A percentile compares a stretch with the other conserved stretches of the same genome.
Evolutionary conservation across 2,888 invertebrate genomes (phyloP).

Genomic region (Aethes cnicana): DNA sequence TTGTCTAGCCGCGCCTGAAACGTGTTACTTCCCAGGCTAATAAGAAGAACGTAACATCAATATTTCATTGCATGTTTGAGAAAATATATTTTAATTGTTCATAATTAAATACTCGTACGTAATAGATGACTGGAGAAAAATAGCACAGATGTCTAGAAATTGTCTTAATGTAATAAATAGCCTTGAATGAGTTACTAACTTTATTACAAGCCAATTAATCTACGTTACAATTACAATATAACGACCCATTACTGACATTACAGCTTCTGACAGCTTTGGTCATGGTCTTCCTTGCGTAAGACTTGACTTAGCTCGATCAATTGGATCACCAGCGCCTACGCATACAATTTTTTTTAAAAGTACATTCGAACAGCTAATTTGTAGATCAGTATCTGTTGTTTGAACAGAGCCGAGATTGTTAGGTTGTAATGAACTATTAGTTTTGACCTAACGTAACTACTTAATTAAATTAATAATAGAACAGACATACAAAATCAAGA

Average conservation of each 20-base stretch:
- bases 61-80: no score
- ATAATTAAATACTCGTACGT: no score
- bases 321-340: conserved; percentile 32
- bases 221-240: conserved; percentile 12
- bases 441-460: conserved; percentile 42
- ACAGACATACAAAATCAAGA: no score
- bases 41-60: no score
- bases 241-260: conserved; percentile 23
- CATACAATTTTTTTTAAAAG: conserved; percentile 34
- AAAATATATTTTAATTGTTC: no score
- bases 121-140: no score
- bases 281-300: conserved; percentile 28
- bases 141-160: neutral
- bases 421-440: conserved; percentile 45
- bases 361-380: conserved; percentile 56
- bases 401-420: conserved; percentile 37
- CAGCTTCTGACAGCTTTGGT: conserved; percentile 14
- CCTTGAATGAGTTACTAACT: conserved; percentile 13
- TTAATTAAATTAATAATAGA: no score
- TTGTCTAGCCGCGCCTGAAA: no score
- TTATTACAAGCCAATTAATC: conserved; percentile 24
- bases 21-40: no score
- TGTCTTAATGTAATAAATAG: neutral
- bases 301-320: conserved; percentile 25
- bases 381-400: conserved; percentile 50